phyloP scores from a whole-genome alignment of 2,113 vertebrate genomes.

The Caretta caretta region DNA sequence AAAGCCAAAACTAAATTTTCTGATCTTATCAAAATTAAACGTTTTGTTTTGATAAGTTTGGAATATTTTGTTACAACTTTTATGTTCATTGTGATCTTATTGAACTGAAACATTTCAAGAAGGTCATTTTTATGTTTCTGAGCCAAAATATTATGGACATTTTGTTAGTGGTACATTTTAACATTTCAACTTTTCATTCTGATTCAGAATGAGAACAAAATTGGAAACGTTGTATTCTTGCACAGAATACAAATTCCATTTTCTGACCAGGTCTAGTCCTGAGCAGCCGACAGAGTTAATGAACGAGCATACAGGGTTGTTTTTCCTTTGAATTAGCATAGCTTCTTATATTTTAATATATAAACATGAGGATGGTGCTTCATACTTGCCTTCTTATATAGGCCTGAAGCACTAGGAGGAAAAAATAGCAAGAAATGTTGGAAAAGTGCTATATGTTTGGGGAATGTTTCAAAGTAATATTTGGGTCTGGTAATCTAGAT shows the following conservation, averaged over 20 bases:
- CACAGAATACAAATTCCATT: neutral
- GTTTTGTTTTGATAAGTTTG: neutral
- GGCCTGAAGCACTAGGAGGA: neutral
- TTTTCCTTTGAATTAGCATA: neutral
- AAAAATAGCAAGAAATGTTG: constrained; percentile 5
- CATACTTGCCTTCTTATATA: constrained; percentile 28
- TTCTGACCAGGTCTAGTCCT: neutral
- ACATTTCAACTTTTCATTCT: neutral
- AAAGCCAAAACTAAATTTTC: constrained; percentile 22
- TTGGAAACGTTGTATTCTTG: neutral
- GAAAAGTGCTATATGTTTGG: constrained; percentile 12
- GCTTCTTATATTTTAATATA: neutral
- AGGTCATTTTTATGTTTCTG: constrained; percentile 16
- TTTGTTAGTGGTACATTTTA: neutral
- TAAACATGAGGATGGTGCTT: constrained; percentile 47
- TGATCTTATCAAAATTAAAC: neutral
- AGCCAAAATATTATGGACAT: neutral
- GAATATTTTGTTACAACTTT: neutral
- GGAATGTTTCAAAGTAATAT: neutral
- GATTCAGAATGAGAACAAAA: neutral
- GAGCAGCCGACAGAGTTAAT: neutral
- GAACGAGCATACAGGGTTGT: neutral
- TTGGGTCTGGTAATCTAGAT: neutral
- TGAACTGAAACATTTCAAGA: constrained; percentile 23
- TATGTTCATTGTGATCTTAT: neutral